Conservation (phyloP, 2,113 vertebrate species). For the Malurus cyaneus region DNA sequence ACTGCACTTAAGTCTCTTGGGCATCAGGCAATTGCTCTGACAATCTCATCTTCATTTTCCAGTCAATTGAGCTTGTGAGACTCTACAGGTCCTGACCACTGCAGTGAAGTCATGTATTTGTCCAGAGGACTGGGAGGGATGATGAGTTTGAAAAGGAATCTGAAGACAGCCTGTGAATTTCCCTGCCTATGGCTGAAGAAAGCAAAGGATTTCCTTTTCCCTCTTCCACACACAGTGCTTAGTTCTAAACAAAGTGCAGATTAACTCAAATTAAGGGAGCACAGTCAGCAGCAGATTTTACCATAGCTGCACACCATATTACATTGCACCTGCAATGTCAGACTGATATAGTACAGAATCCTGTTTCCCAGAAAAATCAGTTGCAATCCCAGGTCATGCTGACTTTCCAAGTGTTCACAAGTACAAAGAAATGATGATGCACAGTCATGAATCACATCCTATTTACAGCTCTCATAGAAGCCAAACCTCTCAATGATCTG, state of each 20-base stretch:
- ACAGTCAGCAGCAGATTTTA: background rate
- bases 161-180: background rate
- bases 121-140: background rate
- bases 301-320: background rate
- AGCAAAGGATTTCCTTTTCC: background rate
- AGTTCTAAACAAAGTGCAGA: background rate
- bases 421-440: background rate
- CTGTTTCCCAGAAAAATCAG: background rate
- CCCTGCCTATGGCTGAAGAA: background rate
- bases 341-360: background rate
- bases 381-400: background rate
- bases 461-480: background rate
- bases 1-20: background rate
- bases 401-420: background rate
- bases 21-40: background rate
- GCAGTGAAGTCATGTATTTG: background rate
- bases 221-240: background rate
- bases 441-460: background rate
- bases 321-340: background rate
- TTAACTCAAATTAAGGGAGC: background rate
- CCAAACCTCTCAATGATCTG: background rate
- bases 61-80: background rate
- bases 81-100: background rate
- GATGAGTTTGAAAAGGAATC: background rate
- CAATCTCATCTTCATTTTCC: background rate